Conservation (phyloP, 2,797 vertebrate genomes). For the Crypturellus tataupa region DNA sequence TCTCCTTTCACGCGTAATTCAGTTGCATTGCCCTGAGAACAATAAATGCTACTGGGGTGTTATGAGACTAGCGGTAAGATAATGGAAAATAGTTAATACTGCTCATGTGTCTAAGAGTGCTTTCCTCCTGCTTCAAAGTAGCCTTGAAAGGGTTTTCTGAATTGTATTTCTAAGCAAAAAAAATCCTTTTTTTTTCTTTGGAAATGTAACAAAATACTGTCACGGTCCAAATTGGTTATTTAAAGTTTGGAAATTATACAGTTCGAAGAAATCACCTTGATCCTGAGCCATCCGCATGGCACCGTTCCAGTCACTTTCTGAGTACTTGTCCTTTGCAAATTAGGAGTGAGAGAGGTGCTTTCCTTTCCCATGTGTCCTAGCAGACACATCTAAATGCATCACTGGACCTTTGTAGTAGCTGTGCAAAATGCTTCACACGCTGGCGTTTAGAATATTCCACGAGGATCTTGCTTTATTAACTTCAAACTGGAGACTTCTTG, state of each 20-base stretch:
- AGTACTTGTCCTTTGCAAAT: background rate
- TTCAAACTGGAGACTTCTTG: background rate
- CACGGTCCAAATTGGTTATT: background rate
- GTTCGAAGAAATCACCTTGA: background rate
- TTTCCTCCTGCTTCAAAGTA: constrained; percentile 1
- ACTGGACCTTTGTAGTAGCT: background rate
- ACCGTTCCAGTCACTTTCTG: background rate
- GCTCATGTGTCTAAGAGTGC: background rate
- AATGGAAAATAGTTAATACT: constrained; percentile 64
- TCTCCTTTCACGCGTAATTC: constrained; percentile 61
- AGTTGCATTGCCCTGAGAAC: constrained; percentile 38
- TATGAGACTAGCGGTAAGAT: constrained; percentile 60
- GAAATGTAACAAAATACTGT: constrained; percentile 15
- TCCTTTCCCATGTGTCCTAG: background rate
- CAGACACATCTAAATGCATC: background rate
- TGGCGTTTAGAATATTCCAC: background rate
- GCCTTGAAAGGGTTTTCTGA: constrained; percentile 19
- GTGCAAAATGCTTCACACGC: background rate
- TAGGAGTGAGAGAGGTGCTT: background rate
- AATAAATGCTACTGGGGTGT: constrained; percentile 54
- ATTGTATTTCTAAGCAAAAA: background rate
- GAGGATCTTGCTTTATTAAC: background rate
- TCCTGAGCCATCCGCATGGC: background rate
- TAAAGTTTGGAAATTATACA: background rate
- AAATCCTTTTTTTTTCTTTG: background rate